Base-by-base conservation (phyloP, 1,140 invertebrate species). In the Andrena cerasifolii region DNA sequence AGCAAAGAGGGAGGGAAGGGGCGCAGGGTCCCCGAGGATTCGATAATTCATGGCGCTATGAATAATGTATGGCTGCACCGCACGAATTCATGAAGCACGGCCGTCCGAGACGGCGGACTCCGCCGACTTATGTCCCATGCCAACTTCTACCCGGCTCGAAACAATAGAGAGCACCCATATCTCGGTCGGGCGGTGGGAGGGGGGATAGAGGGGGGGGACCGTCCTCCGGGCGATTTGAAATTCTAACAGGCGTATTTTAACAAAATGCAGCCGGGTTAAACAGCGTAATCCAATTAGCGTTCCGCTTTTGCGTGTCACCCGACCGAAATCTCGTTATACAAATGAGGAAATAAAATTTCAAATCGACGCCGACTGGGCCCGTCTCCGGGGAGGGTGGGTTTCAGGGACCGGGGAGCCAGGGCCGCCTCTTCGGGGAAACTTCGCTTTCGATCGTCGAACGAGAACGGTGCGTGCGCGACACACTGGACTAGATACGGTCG, bases 21-120 rank as follows among this genome's bases (percentile, higher is more conserved):
- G 59, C 33, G 6, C 58, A 18, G 31, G 45, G 40, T 26, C 65
- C 43, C 58, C 21, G 56, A 59, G 56, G 54, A 79, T 80, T 84
- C 81, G 72, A 83, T 85, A 85, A 85, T 84, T 84, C 82, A 85
- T 81, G 79, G 74, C 74, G 61, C 65, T 61, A 82, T 85, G 79
- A 85, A 85, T 85, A 85, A 85, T 85, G 70, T 51, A 85, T 84
- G 62, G 6, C 16, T 40, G 65, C 18, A 33, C 81, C 66, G 70
- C 82, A 84, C 75, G 65, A 85, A 85, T 85, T 85, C 82, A 82
- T 84, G 82, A 84, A 79, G 54, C 58, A 61, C 26, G 28, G 63
- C 53, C 53, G 63, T 21, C 58, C 75, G 80, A 67, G 82, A 85
- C 82, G 53, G 58, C 21, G 45, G n/a, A n/a, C 47, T 47, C 71